Base-by-base conservation (phyloP, 2,888 invertebrate genomes). In the Priocnemis perturbator region DNA sequence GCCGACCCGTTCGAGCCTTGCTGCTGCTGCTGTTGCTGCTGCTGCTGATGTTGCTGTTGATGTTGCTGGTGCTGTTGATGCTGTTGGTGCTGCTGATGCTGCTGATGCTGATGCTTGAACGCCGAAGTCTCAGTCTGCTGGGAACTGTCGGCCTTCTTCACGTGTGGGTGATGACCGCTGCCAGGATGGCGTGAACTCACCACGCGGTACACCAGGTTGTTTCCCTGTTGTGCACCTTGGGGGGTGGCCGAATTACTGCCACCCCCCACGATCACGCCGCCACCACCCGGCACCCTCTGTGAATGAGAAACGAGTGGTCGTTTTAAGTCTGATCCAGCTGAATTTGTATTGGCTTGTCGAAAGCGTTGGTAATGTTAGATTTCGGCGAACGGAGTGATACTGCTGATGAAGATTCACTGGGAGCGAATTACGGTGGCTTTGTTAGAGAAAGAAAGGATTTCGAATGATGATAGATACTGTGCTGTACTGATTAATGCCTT, bases 41-140 rank as follows among this genome's bases (percentile, higher is more conserved):
- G 79, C 15, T 77, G 81, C 50, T 81, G 80, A 19, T 37, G 37
- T 11, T 37, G 37, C 4, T 37, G 37, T 11, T 37, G 37, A 3
- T 37, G 37, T 1, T 79, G 81, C 82, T 89, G 81, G 2, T 79
- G 81, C 9, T 79, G 82, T 15, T 37, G 37, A 3, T 79, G 81
- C 81, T 89, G 81, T 2, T 79, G 81, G 11, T 79, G 82, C 15
- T 81, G 81, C 20, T 82, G 81, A 0, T 78, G 80, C 1, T 81
- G 81, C 9, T 82, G 81, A 3, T 83, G 84, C 59, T 85, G 84
- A 44, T 85, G 85, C 82, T 90, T 90, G 83, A 90, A 91, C 60
- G 90, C 89, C 78, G 89, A 89, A 76, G 86, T 90, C 62, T 91
- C 91, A 0, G 91, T 91, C 81, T 91, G 91, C 77, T 91, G 91